These are phyloP conservation scores for Pseudoatta argentina DNA, from an alignment of 1,140 invertebrate genomes.

Conservation along the genomic window DNA sequence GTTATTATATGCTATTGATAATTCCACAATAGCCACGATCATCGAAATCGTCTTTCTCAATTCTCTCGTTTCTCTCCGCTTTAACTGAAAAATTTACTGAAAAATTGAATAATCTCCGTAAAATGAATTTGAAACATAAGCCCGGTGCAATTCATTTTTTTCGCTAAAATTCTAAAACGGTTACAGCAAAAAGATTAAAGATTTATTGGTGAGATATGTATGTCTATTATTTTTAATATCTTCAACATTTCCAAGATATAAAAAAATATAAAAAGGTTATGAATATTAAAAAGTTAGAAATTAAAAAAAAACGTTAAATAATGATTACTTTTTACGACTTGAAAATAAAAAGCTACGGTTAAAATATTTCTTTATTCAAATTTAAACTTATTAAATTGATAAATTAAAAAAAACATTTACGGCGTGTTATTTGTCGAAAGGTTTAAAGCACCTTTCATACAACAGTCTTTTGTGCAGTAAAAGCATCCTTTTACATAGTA, in stretches of 20 bases:
- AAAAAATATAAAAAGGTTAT: neutral
- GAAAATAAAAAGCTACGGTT: neutral
- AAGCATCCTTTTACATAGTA: neutral
- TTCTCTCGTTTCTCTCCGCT: neutral
- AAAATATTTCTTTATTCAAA: neutral
- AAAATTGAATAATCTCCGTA: neutral
- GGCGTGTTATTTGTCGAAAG: neutral
- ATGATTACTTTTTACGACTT: neutral
- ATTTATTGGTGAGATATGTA: no score
- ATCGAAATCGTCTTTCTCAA: constrained; percentile 6
- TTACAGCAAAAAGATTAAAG: neutral
- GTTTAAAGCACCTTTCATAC: neutral
- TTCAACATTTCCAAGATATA: neutral
- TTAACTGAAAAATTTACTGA: neutral
- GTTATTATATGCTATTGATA: constrained; percentile 17
- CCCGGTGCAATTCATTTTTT: neutral
- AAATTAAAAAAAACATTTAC: constrained; percentile 2
- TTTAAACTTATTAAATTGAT: neutral
- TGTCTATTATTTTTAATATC: neutral
- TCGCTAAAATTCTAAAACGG: neutral
- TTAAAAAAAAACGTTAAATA: neutral
- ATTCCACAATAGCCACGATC: neutral
- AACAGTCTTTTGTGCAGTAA: neutral
- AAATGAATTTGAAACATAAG: neutral
- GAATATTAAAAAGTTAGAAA: neutral